Conservation (phyloP, 2,113 vertebrate genomes). For the Pterophyllum scalare region DNA sequence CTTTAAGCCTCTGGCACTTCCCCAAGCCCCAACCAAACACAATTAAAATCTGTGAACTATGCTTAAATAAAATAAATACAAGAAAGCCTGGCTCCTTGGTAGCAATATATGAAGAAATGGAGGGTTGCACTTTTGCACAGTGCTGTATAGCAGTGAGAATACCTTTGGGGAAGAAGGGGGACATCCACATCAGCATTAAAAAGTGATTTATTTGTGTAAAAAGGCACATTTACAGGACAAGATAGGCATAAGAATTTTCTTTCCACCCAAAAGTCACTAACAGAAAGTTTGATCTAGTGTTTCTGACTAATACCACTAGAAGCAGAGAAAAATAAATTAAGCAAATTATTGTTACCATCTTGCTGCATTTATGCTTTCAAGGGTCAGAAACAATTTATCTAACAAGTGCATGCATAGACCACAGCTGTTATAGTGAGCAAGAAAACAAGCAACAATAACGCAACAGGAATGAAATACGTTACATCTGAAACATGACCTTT, state of each 20-base stretch:
- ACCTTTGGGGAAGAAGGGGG: background rate
- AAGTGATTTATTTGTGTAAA: constrained; percentile 42
- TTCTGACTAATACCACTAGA: background rate
- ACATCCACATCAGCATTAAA: constrained; percentile 19
- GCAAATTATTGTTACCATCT: background rate
- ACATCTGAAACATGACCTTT: background rate
- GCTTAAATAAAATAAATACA: no score
- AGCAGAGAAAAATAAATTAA: constrained; percentile 5
- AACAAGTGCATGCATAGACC: background rate
- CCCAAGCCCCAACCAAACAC: no score
- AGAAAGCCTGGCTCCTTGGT: no score
- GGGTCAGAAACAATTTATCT: background rate
- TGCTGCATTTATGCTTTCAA: background rate
- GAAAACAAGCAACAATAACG: background rate
- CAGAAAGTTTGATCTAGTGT: background rate
- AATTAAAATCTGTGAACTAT: no score
- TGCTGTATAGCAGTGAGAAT: no score
- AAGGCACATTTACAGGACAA: constrained; percentile 66
- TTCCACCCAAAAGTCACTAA: background rate
- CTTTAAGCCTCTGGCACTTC: background rate
- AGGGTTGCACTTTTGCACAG: no score
- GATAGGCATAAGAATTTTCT: background rate
- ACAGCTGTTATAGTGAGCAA: background rate
- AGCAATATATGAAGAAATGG: no score
- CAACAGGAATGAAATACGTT: background rate